Conservation (phyloP, 2,797 vertebrate species). For the Smutsia gigantea region DNA sequence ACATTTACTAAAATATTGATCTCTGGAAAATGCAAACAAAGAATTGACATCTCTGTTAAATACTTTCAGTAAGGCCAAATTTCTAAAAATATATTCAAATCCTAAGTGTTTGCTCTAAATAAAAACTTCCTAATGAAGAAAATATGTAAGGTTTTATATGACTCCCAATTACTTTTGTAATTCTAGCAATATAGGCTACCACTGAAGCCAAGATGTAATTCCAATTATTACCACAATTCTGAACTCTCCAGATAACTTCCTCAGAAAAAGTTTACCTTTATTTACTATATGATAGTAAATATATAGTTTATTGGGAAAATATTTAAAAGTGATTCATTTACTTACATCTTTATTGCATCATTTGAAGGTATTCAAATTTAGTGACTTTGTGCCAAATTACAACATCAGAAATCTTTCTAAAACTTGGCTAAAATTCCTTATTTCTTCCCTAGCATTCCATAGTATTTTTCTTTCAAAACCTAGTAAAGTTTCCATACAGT, state of each 20-base stretch:
- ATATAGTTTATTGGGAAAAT: not conserved
- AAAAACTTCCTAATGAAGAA: constrained; percentile 6
- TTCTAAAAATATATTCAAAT: not conserved
- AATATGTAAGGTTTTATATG: not conserved
- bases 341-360: not conserved
- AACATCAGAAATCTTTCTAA: constrained; percentile 31
- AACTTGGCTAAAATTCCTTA: constrained; percentile 4
- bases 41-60: not conserved
- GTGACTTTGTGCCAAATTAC: not conserved
- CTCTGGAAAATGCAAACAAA: constrained; percentile 33
- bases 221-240: constrained; percentile 1
- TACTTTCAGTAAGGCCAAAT: not conserved
- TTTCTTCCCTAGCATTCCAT: not conserved
- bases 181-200: not conserved
- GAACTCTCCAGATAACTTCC: not conserved
- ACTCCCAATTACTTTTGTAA: not conserved
- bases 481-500: not conserved
- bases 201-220: not conserved
- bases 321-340: not conserved
- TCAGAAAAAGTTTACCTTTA: not conserved
- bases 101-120: constrained; percentile 10
- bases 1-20: not conserved
- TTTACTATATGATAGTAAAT: not conserved
- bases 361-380: not conserved
- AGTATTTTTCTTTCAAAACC: not conserved